Evolutionary conservation across 1,140 invertebrate genomes (phyloP).

Genomic region (Zaprionus capensis): DNA sequence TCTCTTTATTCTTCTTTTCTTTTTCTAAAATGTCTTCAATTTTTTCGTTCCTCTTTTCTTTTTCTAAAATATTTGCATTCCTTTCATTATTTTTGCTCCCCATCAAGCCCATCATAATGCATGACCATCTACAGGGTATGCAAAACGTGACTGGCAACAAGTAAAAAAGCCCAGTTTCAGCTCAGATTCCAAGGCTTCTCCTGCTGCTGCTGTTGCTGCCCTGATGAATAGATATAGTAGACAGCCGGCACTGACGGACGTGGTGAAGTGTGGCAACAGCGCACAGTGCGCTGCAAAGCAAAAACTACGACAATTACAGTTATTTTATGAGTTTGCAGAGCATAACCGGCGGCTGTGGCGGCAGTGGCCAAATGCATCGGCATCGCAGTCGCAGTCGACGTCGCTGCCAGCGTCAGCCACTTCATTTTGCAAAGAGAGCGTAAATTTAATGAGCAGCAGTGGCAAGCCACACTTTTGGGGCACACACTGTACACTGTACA

Average conservation of each 20-base stretch:
- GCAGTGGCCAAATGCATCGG: constrained; percentile 8
- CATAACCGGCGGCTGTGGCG: constrained; percentile 57
- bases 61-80: background rate
- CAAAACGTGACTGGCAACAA: constrained; percentile 61
- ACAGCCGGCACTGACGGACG: background rate
- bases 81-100: background rate
- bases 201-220: constrained; percentile 17
- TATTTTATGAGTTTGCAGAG: constrained; percentile 81
- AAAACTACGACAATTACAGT: constrained; percentile 78
- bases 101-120: no score
- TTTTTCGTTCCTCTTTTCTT: background rate
- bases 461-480: constrained; percentile 20
- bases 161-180: constrained; percentile 19
- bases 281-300: constrained; percentile 39
- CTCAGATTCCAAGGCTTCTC: constrained; percentile 7
- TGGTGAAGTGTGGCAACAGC: constrained; percentile 66
- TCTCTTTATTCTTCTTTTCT: background rate
- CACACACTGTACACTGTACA: background rate
- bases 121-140: background rate
- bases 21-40: background rate
- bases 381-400: constrained; percentile 17
- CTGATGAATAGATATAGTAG: constrained; percentile 1
- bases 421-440: constrained; percentile 79
- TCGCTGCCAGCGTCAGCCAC: constrained; percentile 42
- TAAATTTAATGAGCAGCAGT: constrained; percentile 77